A percentile compares a stretch with the other conserved stretches of the same genome.
Evolutionary conservation across 2,888 invertebrate genomes (phyloP).

Genomic region (Corbicula japonica): DNA sequence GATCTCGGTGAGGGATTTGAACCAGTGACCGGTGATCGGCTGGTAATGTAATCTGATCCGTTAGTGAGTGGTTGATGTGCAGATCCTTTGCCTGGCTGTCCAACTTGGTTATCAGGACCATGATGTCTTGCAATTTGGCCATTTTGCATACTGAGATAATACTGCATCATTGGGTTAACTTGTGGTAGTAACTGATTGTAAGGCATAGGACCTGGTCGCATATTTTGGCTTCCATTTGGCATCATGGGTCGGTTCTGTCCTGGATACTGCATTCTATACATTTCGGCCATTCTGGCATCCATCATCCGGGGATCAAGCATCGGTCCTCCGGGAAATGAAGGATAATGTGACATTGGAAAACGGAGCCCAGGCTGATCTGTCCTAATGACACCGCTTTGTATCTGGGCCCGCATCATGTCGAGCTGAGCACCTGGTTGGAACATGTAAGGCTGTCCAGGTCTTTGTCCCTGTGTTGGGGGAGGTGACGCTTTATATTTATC

Average conservation of each 20-base stretch:
- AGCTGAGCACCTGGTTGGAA: constrained; percentile 45
- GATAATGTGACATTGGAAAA: constrained; percentile 31
- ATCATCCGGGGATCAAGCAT: constrained; percentile 48
- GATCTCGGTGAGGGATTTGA: constrained; percentile 60
- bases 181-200: constrained; percentile 21
- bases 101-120: not conserved
- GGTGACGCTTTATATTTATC: constrained; percentile 2
- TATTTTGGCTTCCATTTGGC: constrained; percentile 39
- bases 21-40: constrained; percentile 49
- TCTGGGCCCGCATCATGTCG: constrained; percentile 24
- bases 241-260: constrained; percentile 17
- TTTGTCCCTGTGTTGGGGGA: not conserved
- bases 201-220: constrained; percentile 15
- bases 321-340: constrained; percentile 31
- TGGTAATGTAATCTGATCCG: constrained; percentile 16
- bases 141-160: constrained; percentile 39
- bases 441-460: constrained; percentile 36
- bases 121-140: not conserved
- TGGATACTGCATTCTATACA: constrained; percentile 44
- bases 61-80: constrained; percentile 39
- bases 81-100: not conserved
- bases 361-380: constrained; percentile 19
- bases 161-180: constrained; percentile 51
- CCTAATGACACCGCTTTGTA: constrained; percentile 20
- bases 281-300: constrained; percentile 40